These are phyloP conservation scores for Petrolisthes manimaculis DNA, from an alignment of 2,888 invertebrate species.

Conservation along the genomic window DNA sequence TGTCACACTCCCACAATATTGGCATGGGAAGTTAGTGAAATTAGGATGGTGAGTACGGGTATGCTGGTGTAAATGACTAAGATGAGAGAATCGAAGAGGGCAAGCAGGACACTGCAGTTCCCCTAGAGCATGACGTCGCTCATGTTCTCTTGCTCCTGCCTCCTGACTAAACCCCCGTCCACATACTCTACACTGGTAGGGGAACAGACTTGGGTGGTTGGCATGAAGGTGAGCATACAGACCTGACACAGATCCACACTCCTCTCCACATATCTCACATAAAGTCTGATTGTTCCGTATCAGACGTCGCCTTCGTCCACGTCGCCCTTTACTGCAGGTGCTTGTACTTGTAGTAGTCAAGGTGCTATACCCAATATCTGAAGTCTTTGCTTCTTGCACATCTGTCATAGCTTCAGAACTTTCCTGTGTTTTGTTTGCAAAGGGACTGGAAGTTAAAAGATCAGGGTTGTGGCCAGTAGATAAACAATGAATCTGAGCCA, in stretches of 20 bases:
- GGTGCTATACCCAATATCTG: background rate
- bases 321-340: slow-evolving; percentile 6
- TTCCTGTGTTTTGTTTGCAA: background rate
- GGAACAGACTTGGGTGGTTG: slow-evolving; percentile 45
- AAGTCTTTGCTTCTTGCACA: background rate
- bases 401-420: background rate
- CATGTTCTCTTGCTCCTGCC: slow-evolving; percentile 49
- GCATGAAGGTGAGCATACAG: slow-evolving; percentile 42
- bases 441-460: background rate
- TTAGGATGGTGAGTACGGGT: slow-evolving; percentile 38
- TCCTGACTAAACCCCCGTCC: slow-evolving; percentile 42
- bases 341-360: background rate
- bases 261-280: slow-evolving; percentile 39
- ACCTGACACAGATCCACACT: slow-evolving; percentile 48
- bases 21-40: slow-evolving; percentile 49
- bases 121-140: slow-evolving; percentile 50
- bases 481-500: slow-evolving; percentile 49
- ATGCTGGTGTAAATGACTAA: slow-evolving; percentile 51
- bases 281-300: slow-evolving; percentile 46
- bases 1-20: slow-evolving; percentile 48
- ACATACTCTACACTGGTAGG: slow-evolving; percentile 47
- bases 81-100: slow-evolving; percentile 46
- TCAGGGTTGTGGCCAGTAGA: slow-evolving; percentile 42
- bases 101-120: slow-evolving; percentile 58
- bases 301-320: slow-evolving; percentile 38